phyloP scores from a whole-genome alignment of 2,797 vertebrate species.

The Aplochiton taeniatus region DNA sequence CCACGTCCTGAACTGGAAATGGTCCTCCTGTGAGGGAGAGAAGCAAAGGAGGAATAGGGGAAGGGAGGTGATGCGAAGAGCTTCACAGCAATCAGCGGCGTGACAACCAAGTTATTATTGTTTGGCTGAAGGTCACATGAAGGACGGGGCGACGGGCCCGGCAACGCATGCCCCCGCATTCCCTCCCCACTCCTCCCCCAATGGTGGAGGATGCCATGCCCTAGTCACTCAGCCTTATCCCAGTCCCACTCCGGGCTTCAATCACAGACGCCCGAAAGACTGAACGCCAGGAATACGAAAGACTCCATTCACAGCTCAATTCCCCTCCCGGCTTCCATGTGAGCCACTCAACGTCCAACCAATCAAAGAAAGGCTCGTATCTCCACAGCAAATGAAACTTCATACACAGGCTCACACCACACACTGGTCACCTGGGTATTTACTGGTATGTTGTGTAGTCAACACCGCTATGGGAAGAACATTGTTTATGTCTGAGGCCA shows the following conservation, averaged over 20 bases:
- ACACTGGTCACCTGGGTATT: conserved; percentile 9
- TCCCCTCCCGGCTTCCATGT: conserved; percentile 64
- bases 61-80: conserved; percentile 3
- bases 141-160: conserved; percentile 53
- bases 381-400: too few species aligned
- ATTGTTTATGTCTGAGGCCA: too few species aligned
- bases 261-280: conserved; percentile 44
- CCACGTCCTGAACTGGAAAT: conserved; percentile 29
- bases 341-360: conserved; percentile 41
- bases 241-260: conserved; percentile 42
- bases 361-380: conserved; percentile 57
- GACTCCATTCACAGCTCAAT: conserved; percentile 60
- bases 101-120: conserved; percentile 52
- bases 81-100: conserved; percentile 5
- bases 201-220: neutral
- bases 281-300: conserved; percentile 43
- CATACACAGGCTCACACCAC: conserved; percentile 2
- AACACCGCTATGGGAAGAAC: too few species aligned
- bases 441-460: too few species aligned
- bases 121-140: conserved; percentile 61
- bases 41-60: conserved; percentile 20
- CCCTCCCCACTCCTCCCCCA: conserved; percentile 8
- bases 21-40: conserved; percentile 14
- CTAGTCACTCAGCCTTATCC: conserved; percentile 18
- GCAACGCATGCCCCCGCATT: conserved; percentile 43